phyloP scores from a whole-genome alignment of 2,113 vertebrate species.

The Lasiurus cinereus region DNA sequence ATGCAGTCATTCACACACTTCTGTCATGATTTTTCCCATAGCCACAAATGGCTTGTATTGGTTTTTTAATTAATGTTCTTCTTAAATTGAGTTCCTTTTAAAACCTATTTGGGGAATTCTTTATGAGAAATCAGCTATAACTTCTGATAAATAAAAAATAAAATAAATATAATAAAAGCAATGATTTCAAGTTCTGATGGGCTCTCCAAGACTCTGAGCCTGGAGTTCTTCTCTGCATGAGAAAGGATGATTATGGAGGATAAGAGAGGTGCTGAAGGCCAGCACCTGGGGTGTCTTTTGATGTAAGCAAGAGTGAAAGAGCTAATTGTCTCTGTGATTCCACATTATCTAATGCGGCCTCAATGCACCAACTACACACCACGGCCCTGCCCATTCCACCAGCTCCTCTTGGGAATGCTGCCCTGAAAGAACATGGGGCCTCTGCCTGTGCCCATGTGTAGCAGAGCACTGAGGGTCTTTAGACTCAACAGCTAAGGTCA shows the following conservation, averaged over 20 bases:
- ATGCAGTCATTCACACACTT: neutral
- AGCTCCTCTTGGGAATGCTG: neutral
- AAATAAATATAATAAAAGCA: slow-evolving; percentile 6
- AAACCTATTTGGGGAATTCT: neutral
- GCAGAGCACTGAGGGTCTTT: neutral
- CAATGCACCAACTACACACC: neutral
- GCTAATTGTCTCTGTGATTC: slow-evolving; percentile 9
- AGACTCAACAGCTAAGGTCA: neutral
- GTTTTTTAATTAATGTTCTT: neutral
- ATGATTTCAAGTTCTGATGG: neutral
- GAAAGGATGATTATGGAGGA: neutral
- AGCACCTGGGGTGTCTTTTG: neutral
- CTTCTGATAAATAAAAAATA: slow-evolving; percentile 14
- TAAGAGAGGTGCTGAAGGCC: neutral
- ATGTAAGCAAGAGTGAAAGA: slow-evolving; percentile 41
- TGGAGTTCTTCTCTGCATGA: neutral
- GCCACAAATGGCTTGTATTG: neutral
- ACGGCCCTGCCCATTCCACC: neutral
- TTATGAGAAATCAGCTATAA: neutral
- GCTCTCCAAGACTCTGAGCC: neutral
- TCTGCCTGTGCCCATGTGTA: neutral
- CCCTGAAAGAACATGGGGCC: neutral
- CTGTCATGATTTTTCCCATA: neutral
- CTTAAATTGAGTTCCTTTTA: neutral
- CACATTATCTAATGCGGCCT: neutral